These are phyloP conservation scores for Candoia aspera DNA, from an alignment of 2,113 vertebrate species.

Conservation along the genomic window DNA sequence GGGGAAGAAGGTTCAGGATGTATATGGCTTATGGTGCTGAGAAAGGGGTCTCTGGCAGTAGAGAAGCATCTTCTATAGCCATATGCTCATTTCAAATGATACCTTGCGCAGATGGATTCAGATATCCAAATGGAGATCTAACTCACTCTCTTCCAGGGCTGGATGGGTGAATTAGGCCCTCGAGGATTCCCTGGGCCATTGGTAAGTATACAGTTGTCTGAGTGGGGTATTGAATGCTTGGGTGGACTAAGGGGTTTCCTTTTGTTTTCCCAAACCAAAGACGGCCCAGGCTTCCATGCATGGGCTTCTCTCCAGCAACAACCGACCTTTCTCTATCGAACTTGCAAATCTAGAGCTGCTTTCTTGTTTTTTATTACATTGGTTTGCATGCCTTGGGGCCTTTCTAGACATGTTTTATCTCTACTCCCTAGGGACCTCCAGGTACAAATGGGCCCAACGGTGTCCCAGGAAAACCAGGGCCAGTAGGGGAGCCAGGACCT, in stretches of 20 bases:
- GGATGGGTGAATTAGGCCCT: conserved; percentile 77
- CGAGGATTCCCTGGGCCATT: conserved; percentile 77
- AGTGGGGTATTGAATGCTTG: neutral
- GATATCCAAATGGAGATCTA: neutral
- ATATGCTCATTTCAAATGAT: neutral
- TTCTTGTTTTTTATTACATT: too few species aligned
- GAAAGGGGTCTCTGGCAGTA: too few species aligned
- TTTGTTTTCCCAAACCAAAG: neutral
- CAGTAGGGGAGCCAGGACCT: conserved; percentile 71
- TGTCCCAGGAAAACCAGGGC: conserved; percentile 75
- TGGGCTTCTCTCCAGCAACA: neutral
- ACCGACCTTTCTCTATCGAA: neutral
- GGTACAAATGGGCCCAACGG: conserved; percentile 76
- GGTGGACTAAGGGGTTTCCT: too few species aligned
- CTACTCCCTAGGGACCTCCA: conserved; percentile 73
- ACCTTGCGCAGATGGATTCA: neutral
- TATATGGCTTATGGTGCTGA: too few species aligned
- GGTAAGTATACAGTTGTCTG: conserved; percentile 70
- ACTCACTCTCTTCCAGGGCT: conserved; percentile 73
- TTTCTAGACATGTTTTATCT: neutral
- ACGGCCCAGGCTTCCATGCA: neutral
- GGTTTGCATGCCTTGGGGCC: neutral
- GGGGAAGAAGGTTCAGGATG: too few species aligned
- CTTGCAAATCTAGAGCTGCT: neutral
- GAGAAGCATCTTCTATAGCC: too few species aligned